Conservation (phyloP, 2,797 vertebrate genomes). For the Leptatherina wallacei region DNA sequence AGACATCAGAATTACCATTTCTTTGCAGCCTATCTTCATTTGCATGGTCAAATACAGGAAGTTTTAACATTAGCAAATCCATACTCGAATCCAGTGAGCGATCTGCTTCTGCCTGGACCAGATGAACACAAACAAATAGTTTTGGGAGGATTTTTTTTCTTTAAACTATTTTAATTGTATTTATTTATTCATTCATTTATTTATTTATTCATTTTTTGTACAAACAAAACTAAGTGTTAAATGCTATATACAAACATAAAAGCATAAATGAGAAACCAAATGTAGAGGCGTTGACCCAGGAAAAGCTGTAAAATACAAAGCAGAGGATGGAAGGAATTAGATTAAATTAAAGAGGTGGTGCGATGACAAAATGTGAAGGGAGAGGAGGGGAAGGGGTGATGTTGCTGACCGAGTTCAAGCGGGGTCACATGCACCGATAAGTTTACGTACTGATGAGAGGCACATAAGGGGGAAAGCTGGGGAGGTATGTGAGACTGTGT, state of each 20-base stretch:
- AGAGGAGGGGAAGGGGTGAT: slow-evolving; percentile 12
- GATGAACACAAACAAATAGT: too few species aligned
- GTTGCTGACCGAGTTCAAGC: slow-evolving; percentile 24
- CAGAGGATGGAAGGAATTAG: slow-evolving; percentile 53
- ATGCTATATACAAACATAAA: slow-evolving; percentile 5
- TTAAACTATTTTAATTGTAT: neutral
- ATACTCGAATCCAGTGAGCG: too few species aligned
- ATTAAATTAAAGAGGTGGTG: slow-evolving; percentile 41
- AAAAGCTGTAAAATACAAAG: slow-evolving; percentile 29
- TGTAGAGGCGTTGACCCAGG: slow-evolving; percentile 28
- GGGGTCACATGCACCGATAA: slow-evolving; percentile 38
- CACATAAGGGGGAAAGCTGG: slow-evolving; percentile 2
- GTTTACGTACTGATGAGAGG: slow-evolving; percentile 28
- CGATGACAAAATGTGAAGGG: slow-evolving; percentile 39
- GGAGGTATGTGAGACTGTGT: slow-evolving; percentile 7
- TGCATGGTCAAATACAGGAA: neutral
- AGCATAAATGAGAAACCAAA: slow-evolving; percentile 39
- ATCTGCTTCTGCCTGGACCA: too few species aligned
- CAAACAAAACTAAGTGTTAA: neutral
- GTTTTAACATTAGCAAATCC: neutral
- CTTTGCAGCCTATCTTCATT: neutral
- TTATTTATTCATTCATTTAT: too few species aligned
- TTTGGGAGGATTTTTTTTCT: too few species aligned
- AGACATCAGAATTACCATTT: neutral
- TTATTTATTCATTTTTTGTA: neutral